Evolutionary conservation across 2,888 invertebrate species (phyloP), one percentile per base, ranked within the genome.

Genomic region (Tolmerus cingulatus): DNA sequence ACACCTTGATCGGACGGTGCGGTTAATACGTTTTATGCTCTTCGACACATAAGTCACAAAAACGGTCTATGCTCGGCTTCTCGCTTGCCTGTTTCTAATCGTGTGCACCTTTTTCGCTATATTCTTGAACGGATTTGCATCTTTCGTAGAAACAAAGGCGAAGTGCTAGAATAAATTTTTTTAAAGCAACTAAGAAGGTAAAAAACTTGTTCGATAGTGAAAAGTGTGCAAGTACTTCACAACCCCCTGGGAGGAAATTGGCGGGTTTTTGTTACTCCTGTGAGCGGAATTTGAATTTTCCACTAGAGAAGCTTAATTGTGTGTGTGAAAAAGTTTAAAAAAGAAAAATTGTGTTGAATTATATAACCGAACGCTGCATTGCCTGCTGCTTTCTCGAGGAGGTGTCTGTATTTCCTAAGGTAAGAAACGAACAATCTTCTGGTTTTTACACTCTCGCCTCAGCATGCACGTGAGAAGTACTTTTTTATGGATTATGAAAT

Each of bases 1-100:
- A 87, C 85, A 46, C 87, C 88, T 87, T 87, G 87, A 55, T 87
- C 74, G 76, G 46, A 30, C 46, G 40, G 77, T 76, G 74, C 79
- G 74, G 85, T 87, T 88, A 88, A 87, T 88, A 87, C 88, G 88
- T 86, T 81, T 88, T 79, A 87, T 87, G 87, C 85, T 81, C 81
- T 87, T 87, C 86, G 82, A 77, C 87, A 86, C 81, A 66, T 85
- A 87, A 88, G 88, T 87, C 88, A 87, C 88, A 88, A 87, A 66
- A 84, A 55, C 51, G 79, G 55, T 79, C 19, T 51, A 79, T 79
- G 51, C 79, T 79, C 14, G 27, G 30, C 27, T 30, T 51, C 30
- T 79, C 79, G 79, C 51, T 79, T 79, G 14, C 27, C 79, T 14
- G 19, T 19, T 4, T 79, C 46, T 43, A 30, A 51, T 27, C 79